Conservation (phyloP, 2,888 invertebrate genomes). For the Eueremaeus valkanovi region DNA sequence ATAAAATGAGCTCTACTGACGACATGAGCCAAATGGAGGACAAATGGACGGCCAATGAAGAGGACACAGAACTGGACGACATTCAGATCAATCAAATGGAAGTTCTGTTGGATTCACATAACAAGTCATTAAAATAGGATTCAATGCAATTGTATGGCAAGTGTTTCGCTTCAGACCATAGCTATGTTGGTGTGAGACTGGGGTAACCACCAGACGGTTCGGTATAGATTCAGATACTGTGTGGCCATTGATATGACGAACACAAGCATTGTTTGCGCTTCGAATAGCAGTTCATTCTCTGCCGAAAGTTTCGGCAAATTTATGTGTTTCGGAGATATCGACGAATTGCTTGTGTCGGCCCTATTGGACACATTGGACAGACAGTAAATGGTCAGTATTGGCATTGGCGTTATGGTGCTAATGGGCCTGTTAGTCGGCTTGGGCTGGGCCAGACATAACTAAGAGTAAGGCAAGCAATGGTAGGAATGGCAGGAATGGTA, state of each 20-base stretch:
- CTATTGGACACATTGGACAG: neutral
- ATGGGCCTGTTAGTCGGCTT: too few species aligned
- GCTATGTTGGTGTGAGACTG: conserved; percentile 82
- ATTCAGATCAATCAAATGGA: conserved; percentile 86
- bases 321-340: conserved; percentile 45
- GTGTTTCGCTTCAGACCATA: conserved; percentile 62
- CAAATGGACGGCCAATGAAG: conserved; percentile 71
- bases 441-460: too few species aligned
- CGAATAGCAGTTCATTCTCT: conserved; percentile 77
- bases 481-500: too few species aligned
- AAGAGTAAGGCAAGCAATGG: neutral
- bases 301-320: conserved; percentile 56
- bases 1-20: conserved; percentile 49
- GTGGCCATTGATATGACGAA: conserved; percentile 70
- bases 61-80: conserved; percentile 77
- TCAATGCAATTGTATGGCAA: conserved; percentile 54
- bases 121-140: conserved; percentile 41
- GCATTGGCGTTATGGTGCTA: too few species aligned
- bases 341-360: conserved; percentile 16
- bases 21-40: conserved; percentile 59
- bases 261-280: conserved; percentile 75
- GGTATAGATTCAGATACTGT: conserved; percentile 90
- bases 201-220: conserved; percentile 96
- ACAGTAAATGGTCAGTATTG: neutral
- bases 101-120: conserved; percentile 67